phyloP scores from a whole-genome alignment of 2,888 invertebrate species.

The Cabera pusaria region DNA sequence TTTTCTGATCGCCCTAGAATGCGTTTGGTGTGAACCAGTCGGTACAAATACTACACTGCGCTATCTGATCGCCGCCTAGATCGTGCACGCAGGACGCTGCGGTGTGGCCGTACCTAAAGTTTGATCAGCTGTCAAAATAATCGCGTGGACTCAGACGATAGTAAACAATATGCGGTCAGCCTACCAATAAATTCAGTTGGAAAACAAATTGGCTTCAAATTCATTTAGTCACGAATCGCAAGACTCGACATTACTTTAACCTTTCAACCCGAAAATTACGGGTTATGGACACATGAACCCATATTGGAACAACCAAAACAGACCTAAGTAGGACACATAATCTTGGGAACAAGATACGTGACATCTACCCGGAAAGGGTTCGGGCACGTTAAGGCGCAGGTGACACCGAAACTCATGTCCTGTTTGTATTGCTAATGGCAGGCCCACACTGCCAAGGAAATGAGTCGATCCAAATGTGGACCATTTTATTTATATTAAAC shows the following conservation, averaged over 20 bases:
- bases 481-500: background rate
- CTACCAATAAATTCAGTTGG: too few species aligned
- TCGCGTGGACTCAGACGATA: too few species aligned
- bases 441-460: conserved; percentile 54
- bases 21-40: too few species aligned
- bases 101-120: too few species aligned
- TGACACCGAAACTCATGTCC: conserved; percentile 60
- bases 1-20: too few species aligned
- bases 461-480: conserved; percentile 47
- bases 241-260: conserved; percentile 5
- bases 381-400: conserved; percentile 51
- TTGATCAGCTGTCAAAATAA: too few species aligned
- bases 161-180: too few species aligned
- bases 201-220: too few species aligned
- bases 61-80: too few species aligned
- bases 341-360: conserved; percentile 38
- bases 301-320: conserved; percentile 16
- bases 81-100: too few species aligned
- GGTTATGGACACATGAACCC: conserved; percentile 12
- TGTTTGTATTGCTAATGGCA: conserved; percentile 73
- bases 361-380: conserved; percentile 36
- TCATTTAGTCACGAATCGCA: conserved; percentile 1
- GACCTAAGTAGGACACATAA: conserved; percentile 27
- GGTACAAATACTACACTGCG: too few species aligned
- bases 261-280: conserved; percentile 8